phyloP scores from a whole-genome alignment of 2,888 invertebrate genomes.

The Chloroclystis v-ata region DNA sequence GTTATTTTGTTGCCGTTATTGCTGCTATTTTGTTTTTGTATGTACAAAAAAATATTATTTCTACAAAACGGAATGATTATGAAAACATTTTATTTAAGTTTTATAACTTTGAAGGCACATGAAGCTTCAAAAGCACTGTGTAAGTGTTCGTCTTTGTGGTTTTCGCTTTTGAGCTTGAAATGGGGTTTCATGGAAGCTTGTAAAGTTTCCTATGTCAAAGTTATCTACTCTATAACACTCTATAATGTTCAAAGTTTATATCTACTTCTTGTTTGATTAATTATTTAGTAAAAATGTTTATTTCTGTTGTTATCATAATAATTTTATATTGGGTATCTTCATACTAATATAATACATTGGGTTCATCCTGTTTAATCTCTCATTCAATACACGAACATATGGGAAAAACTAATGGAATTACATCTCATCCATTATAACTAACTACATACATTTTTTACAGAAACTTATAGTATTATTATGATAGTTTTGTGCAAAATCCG shows the following conservation, averaged over 20 bases:
- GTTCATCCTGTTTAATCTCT: neutral
- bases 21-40: too few relatives aligned
- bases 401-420: conserved; percentile 2
- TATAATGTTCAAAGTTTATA: too few relatives aligned
- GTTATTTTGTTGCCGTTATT: too few relatives aligned
- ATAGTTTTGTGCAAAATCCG: conserved; percentile 27
- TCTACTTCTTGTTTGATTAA: too few relatives aligned
- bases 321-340: too few relatives aligned
- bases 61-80: too few relatives aligned
- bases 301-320: too few relatives aligned
- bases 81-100: neutral
- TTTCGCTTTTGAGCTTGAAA: conserved; percentile 49
- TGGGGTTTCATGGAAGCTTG: too few relatives aligned
- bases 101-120: conserved; percentile 23
- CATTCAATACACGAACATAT: conserved; percentile 1
- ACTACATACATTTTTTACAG: conserved; percentile 13
- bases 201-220: conserved; percentile 20
- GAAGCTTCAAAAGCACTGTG: conserved; percentile 30
- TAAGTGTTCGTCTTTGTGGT: conserved; percentile 34
- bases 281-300: too few relatives aligned
- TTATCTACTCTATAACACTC: conserved; percentile 29
- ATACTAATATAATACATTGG: neutral
- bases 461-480: neutral
- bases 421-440: conserved; percentile 1
- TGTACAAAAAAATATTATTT: too few relatives aligned